These are phyloP conservation scores for Odontophorus gujanensis DNA, from an alignment of 2,113 vertebrate species.

Conservation along the genomic window DNA sequence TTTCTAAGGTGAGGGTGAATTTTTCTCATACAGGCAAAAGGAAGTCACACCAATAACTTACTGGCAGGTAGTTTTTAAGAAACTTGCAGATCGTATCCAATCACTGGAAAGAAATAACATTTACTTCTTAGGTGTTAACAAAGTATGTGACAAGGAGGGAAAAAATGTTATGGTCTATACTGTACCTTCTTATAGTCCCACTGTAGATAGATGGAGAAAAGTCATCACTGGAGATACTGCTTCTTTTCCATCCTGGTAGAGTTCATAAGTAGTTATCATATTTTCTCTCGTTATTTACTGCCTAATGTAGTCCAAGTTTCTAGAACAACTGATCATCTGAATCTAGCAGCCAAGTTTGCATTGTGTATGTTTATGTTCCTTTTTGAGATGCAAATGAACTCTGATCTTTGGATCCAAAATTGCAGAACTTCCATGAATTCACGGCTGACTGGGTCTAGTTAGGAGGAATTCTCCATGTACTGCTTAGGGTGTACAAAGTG, in stretches of 20 bases:
- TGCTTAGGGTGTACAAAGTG: neutral
- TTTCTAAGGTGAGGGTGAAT: neutral
- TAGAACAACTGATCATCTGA: neutral
- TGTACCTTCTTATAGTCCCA: neutral
- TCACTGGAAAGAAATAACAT: neutral
- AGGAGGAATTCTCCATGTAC: neutral
- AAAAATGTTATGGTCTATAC: neutral
- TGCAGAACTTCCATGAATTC: neutral
- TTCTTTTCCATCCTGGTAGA: neutral
- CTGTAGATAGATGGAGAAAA: neutral
- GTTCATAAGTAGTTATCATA: neutral
- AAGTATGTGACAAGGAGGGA: neutral
- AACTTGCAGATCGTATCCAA: neutral
- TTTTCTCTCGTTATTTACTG: neutral
- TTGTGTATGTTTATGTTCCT: neutral
- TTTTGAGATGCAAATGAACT: neutral
- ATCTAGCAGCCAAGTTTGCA: neutral
- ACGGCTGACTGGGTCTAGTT: neutral
- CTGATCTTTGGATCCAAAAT: neutral
- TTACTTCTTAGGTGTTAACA: neutral
- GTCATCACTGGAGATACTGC: neutral
- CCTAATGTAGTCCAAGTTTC: neutral
- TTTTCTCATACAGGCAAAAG: neutral
- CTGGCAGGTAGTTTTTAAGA: neutral
- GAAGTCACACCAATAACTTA: neutral